Conservation (phyloP, 2,113 vertebrate species). For the Antechinus flavipes region DNA sequence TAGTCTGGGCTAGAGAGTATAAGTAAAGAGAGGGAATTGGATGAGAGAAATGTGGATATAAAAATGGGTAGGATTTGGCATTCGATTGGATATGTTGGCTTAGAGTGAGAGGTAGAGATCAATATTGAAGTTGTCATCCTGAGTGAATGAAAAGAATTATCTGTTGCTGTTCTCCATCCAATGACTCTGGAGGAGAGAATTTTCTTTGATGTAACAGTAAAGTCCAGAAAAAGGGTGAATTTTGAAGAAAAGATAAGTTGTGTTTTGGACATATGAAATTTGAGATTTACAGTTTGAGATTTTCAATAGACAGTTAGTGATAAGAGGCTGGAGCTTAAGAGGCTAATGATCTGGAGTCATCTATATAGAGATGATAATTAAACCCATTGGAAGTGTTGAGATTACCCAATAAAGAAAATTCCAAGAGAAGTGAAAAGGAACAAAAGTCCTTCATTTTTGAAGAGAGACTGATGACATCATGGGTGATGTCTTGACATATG, state of each 20-base stretch:
- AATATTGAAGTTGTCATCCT: too few species aligned
- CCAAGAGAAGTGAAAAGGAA: too few species aligned
- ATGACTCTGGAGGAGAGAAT: not conserved
- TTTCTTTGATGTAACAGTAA: not conserved
- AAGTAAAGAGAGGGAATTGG: too few species aligned
- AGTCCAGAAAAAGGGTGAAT: not conserved
- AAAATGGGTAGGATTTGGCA: too few species aligned
- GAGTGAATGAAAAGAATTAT: too few species aligned
- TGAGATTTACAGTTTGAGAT: not conserved
- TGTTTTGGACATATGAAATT: not conserved
- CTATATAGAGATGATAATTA: not conserved
- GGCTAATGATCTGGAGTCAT: not conserved
- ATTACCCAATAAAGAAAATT: not conserved
- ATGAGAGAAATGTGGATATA: too few species aligned
- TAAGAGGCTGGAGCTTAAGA: not conserved
- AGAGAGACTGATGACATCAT: too few species aligned
- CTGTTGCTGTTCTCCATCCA: too few species aligned
- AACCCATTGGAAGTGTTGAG: not conserved
- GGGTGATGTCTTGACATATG: too few species aligned
- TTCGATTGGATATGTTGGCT: too few species aligned
- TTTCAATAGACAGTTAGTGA: not conserved
- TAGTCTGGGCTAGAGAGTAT: too few species aligned
- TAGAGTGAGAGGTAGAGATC: too few species aligned
- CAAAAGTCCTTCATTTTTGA: not conserved
- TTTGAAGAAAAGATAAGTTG: not conserved